Evolutionary conservation across 2,113 vertebrate species (phyloP), one percentile per base, ranked within the genome.

Genomic region (Pelodiscus sinensis): DNA sequence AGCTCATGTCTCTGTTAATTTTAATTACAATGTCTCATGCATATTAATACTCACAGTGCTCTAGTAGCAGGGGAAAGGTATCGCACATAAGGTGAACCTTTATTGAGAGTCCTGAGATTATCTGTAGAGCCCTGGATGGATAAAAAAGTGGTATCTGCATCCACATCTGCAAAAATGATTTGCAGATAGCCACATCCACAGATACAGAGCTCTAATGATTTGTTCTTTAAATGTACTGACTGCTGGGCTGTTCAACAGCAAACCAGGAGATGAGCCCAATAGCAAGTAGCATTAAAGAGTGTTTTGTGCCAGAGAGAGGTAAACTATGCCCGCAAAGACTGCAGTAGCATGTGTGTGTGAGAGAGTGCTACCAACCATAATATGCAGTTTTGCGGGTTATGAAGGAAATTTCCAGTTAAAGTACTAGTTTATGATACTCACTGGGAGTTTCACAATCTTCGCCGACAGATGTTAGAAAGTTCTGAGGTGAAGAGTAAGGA

Each of bases 61-160:
- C 27, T 82, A 81, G 22, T 57, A 79, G 54, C 65, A 8, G 79
- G 84, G 78, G 82, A 90, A 21, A 77, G 14, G 35, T 82, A 84
- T 52, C 77, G 35, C 85, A 68, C 44, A 24, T 58, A 25, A 81
- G 19, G 81, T 57, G 3, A 22, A 4, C n/a, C 35, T 85, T 50
- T 35, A 83, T 79, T 84, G 78, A 93, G 95, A 84, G 90, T 55
- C 8, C 81, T 80, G 44, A 29, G 13, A 44, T 44, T 44, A 44
- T 44, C 44, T 44, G 44, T 44, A 44, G 44, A 44, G 44, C 44
- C 44, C 44, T 44, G 44, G 44, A 44, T 44, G 44, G 44, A 44
- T 44, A 44, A 44, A 44, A 44, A 44, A 44, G 5, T 44, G 44
- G 44, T 44, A 44, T 44, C 44, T 44, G 44, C 44, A 44, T 44